phyloP scores from a whole-genome alignment of 2,113 vertebrate species.

The Otocyon megalotis region DNA sequence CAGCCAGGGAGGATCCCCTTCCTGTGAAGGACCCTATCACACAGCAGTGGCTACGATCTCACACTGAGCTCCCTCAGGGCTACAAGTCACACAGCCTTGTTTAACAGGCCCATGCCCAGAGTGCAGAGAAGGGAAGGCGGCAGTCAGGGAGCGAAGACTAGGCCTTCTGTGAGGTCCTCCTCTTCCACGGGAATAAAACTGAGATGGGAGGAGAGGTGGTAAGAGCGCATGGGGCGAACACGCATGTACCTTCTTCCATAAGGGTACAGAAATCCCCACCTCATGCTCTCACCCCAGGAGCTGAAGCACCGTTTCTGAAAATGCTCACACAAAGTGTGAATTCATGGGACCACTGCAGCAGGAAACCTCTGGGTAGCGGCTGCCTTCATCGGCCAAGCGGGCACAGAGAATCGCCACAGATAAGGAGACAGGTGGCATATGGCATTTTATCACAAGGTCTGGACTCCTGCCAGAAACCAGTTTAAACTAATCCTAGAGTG shows the following conservation, averaged over 20 bases:
- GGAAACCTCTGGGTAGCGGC: background rate
- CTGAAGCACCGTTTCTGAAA: background rate
- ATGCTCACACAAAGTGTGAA: background rate
- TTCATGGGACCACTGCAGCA: background rate
- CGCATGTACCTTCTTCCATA: fast-evolving
- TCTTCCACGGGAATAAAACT: background rate
- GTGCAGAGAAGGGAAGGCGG: background rate
- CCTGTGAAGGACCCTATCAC: background rate
- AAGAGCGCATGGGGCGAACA: background rate
- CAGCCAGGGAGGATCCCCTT: background rate
- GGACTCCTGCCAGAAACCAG: conserved; percentile 41
- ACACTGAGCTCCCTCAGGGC: background rate
- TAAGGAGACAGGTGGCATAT: background rate
- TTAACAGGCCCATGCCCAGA: background rate
- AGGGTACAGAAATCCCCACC: background rate
- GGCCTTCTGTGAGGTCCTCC: background rate
- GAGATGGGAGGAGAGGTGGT: background rate
- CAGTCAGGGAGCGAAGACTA: background rate
- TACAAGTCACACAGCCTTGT: background rate
- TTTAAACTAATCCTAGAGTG: conserved; percentile 48
- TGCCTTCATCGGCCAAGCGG: background rate
- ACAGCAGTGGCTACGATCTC: background rate
- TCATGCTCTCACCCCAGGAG: background rate
- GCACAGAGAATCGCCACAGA: background rate
- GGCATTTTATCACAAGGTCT: conserved; percentile 43